Evolutionary conservation across 2,113 vertebrate genomes (phyloP).

Genomic region (Alexandromys fortis): DNA sequence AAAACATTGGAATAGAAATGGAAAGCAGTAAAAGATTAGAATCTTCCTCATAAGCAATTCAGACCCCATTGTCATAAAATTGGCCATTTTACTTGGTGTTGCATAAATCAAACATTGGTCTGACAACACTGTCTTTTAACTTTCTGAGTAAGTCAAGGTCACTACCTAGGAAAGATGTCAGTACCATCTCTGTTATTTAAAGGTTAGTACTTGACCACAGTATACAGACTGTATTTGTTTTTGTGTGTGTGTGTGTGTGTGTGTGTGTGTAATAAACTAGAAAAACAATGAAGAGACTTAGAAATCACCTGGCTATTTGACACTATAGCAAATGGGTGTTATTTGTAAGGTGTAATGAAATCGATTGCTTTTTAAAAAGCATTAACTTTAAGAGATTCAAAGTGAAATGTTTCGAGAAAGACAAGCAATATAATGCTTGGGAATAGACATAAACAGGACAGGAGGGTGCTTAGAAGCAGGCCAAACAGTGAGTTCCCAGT

Average conservation of each 20-base stretch:
- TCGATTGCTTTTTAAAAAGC: not conserved
- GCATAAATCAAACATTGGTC: not conserved
- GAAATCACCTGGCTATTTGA: not conserved
- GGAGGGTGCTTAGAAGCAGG: not conserved
- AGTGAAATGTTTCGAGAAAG: constrained; percentile 38
- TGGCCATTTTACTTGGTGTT: not conserved
- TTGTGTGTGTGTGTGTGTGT: too few species aligned
- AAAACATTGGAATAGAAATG: not conserved
- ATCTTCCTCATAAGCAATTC: constrained; percentile 17
- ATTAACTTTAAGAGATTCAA: not conserved
- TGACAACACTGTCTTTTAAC: not conserved
- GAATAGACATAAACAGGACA: not conserved
- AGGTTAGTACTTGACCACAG: not conserved
- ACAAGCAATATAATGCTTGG: not conserved
- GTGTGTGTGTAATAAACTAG: constrained; percentile 13
- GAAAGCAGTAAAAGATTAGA: not conserved
- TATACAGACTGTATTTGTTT: not conserved
- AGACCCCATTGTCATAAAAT: not conserved
- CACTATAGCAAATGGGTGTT: not conserved
- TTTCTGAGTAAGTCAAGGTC: not conserved
- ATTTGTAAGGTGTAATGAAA: not conserved
- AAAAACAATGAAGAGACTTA: not conserved
- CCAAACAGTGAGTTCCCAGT: not conserved
- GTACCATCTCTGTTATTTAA: constrained; percentile 1
- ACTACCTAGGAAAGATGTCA: not conserved